phyloP scores from a whole-genome alignment of 2,888 invertebrate genomes.

The Eledona agricola region DNA sequence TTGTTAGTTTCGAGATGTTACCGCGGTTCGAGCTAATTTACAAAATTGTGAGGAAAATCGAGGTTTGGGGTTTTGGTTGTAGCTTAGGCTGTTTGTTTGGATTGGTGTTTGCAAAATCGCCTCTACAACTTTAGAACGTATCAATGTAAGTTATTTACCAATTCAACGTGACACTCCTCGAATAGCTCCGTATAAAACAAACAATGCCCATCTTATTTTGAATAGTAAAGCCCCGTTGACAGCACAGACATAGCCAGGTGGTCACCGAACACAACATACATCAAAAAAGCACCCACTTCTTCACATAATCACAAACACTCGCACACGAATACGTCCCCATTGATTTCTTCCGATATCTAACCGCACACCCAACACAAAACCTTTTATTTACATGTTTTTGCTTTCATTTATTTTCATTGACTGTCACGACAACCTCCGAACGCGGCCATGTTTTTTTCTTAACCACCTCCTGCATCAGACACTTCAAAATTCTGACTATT shows the following conservation, averaged over 20 bases:
- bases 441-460: conserved; percentile 48
- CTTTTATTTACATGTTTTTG: conserved; percentile 42
- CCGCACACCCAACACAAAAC: conserved; percentile 38
- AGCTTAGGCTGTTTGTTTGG: conserved; percentile 31
- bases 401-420: conserved; percentile 38
- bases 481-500: conserved; percentile 25
- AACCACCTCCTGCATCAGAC: conserved; percentile 43
- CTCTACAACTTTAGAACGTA: conserved; percentile 7
- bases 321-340: conserved; percentile 27
- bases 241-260: conserved; percentile 56
- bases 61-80: conserved; percentile 19
- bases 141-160: conserved; percentile 46
- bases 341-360: conserved; percentile 33
- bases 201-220: conserved; percentile 55
- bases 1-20: no score
- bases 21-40: no score
- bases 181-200: conserved; percentile 47
- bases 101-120: conserved; percentile 17
- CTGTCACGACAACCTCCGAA: conserved; percentile 39
- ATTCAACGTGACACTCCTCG: conserved; percentile 51
- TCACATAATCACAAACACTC: conserved; percentile 39
- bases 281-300: conserved; percentile 43
- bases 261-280: conserved; percentile 54
- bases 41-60: no score
- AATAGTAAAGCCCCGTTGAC: conserved; percentile 54